A percentile compares a stretch with the other conserved stretches of the same genome.
Evolutionary conservation across 2,797 vertebrate genomes (phyloP).

Genomic region (Gastrophryne carolinensis): DNA sequence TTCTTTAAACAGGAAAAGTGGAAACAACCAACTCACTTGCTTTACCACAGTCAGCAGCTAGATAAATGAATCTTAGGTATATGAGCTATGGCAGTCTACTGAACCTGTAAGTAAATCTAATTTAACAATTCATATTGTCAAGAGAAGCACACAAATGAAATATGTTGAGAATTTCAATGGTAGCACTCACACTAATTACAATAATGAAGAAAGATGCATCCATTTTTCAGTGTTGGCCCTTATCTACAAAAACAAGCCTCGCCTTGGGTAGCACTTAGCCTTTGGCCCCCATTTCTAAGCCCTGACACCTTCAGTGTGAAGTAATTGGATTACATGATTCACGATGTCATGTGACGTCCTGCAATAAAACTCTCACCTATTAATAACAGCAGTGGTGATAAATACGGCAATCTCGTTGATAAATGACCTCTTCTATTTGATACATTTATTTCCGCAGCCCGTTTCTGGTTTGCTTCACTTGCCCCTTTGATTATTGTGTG

Average conservation of each 20-base stretch:
- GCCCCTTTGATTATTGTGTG: neutral
- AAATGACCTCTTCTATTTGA: neutral
- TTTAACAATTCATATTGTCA: neutral
- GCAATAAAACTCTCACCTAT: neutral
- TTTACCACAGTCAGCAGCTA: too few relatives aligned
- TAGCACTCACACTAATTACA: neutral
- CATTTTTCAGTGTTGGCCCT: neutral
- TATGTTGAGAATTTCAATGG: neutral
- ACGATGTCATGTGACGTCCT: neutral
- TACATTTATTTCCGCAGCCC: neutral
- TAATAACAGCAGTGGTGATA: neutral
- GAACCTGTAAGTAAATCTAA: neutral
- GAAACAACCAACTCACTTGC: too few relatives aligned
- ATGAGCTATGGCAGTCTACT: neutral
- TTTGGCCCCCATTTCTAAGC: neutral
- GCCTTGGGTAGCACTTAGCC: neutral
- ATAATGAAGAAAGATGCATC: neutral
- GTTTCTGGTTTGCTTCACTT: neutral
- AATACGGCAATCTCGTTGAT: neutral
- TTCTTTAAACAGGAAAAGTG: too few relatives aligned
- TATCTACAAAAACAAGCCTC: neutral
- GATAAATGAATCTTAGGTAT: neutral
- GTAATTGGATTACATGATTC: neutral
- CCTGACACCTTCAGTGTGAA: neutral
- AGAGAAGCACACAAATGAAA: neutral